Evolutionary conservation across 2,113 vertebrate genomes (phyloP).

Genomic region (Vulpes lagopus): DNA sequence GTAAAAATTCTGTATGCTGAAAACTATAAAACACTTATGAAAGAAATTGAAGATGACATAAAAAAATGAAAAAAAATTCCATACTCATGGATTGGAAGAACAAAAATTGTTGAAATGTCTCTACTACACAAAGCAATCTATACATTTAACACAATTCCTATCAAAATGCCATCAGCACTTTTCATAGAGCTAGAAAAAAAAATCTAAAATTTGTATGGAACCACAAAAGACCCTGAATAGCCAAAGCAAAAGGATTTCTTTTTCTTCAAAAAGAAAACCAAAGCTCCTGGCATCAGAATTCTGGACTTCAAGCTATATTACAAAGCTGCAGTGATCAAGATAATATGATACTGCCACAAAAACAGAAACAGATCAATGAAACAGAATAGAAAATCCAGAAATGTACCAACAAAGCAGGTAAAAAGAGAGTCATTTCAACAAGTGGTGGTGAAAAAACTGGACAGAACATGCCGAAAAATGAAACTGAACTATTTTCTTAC

Average conservation of each 20-base stretch:
- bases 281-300: too few species aligned
- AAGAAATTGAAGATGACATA: neutral
- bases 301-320: too few species aligned
- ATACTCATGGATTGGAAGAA: neutral
- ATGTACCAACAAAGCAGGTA: neutral
- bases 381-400: neutral
- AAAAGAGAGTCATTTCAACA: neutral
- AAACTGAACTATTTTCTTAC: neutral
- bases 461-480: neutral
- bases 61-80: neutral
- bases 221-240: too few species aligned
- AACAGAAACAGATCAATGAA: neutral
- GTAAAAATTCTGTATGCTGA: neutral
- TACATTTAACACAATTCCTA: neutral
- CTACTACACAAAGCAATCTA: neutral
- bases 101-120: neutral
- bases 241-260: too few species aligned
- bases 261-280: too few species aligned
- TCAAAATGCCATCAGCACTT: too few species aligned
- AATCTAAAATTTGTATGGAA: too few species aligned
- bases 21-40: neutral
- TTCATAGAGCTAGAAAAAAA: too few species aligned
- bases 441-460: neutral
- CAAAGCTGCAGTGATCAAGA: too few species aligned
- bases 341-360: neutral